phyloP scores from a whole-genome alignment of 2,113 vertebrate species.

The Sapayoa aenigma region DNA sequence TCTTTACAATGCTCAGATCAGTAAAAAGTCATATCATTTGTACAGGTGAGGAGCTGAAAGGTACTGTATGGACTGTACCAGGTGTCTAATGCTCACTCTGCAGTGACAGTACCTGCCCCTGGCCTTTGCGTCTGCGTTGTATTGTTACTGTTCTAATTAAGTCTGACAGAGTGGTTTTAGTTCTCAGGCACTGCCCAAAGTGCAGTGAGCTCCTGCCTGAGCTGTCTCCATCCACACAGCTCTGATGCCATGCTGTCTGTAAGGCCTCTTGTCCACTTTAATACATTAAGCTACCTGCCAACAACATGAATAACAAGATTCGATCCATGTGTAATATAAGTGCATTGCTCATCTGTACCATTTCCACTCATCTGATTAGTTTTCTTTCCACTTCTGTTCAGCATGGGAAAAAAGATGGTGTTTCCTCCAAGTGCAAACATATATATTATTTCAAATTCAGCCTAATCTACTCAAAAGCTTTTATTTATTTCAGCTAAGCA shows the following conservation, averaged over 20 bases:
- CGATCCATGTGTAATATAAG: background rate
- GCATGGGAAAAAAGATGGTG: background rate
- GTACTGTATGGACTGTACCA: background rate
- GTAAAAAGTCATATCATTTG: background rate
- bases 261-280: background rate
- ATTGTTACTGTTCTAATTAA: background rate
- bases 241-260: background rate
- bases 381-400: background rate
- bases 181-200: background rate
- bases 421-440: background rate
- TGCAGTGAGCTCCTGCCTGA: background rate
- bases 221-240: background rate
- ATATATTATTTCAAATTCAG: background rate
- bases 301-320: slow-evolving; percentile 7
- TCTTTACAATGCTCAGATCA: background rate
- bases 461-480: background rate
- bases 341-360: background rate
- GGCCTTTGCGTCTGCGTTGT: background rate
- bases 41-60: background rate
- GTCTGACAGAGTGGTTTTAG: background rate
- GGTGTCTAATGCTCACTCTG: background rate
- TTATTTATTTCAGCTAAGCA: background rate
- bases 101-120: background rate
- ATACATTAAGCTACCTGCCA: slow-evolving; percentile 6
- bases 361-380: background rate